Percentiles rank a stretch among this genome's conserved stretches.
These are phyloP conservation scores for Drosophila micromelanica DNA, from an alignment of 1,140 invertebrate species.

Conservation along the genomic window DNA sequence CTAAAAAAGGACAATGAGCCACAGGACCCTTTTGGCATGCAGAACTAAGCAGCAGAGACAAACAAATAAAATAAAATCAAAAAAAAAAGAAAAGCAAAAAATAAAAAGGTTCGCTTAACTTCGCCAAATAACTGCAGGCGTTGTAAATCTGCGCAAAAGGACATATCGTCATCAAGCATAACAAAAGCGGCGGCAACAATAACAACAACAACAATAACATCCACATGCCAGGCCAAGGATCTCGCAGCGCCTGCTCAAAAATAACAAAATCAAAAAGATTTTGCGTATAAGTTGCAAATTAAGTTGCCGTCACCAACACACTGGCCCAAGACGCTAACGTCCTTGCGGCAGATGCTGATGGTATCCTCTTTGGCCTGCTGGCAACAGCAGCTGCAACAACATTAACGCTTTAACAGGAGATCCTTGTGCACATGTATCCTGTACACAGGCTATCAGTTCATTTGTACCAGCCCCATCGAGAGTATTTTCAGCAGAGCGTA, in stretches of 20 bases:
- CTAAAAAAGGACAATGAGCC: conserved; percentile 70
- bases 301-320: conserved; percentile 52
- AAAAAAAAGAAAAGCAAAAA: conserved; percentile 16
- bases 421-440: background rate
- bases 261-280: conserved; percentile 82
- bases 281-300: conserved; percentile 82
- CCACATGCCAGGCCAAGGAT: conserved; percentile 16
- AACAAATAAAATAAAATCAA: conserved; percentile 11
- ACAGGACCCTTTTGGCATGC: conserved; percentile 58
- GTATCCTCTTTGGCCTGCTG: conserved; percentile 55
- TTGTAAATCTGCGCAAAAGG: conserved; percentile 51
- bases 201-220: conserved; percentile 6
- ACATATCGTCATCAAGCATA: conserved; percentile 42
- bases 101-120: conserved; percentile 72
- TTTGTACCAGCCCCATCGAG: background rate
- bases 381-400: conserved; percentile 37
- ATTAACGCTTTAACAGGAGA: conserved; percentile 31
- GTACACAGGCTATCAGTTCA: too few species aligned
- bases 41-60: conserved; percentile 44
- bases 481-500: background rate
- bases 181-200: conserved; percentile 29
- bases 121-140: conserved; percentile 79
- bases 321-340: conserved; percentile 22
- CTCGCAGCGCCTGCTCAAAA: conserved; percentile 43
- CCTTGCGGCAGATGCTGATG: conserved; percentile 64